Evolutionary conservation across 1,140 invertebrate genomes (phyloP).

Genomic region (Leptinotarsa undecemlineata): DNA sequence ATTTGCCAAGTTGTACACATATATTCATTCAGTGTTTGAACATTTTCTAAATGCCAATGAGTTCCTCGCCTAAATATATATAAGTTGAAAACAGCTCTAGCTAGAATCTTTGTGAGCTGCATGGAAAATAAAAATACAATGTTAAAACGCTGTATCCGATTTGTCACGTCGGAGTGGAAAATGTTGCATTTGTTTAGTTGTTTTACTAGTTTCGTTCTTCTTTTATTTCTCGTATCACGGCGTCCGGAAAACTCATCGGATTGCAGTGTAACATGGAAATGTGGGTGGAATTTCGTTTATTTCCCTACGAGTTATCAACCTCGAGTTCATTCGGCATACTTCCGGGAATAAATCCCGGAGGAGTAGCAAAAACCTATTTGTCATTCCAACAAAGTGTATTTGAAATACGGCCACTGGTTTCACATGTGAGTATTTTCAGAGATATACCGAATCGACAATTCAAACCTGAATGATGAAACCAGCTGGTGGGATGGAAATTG

Average conservation of each 20-base stretch:
- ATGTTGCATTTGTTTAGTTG: neutral
- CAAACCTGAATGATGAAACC: too few species aligned
- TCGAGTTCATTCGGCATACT: neutral
- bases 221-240: neutral
- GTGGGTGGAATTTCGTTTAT: neutral
- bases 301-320: neutral
- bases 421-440: too few species aligned
- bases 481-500: too few species aligned
- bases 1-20: too few species aligned
- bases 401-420: too few species aligned
- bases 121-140: neutral
- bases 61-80: neutral
- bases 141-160: neutral
- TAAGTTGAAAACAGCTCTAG: neutral
- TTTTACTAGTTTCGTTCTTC: neutral
- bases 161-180: conserved; percentile 2
- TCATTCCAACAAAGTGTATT: too few species aligned
- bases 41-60: neutral
- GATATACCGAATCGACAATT: too few species aligned
- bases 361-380: neutral
- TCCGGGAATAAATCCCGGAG: neutral
- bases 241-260: neutral
- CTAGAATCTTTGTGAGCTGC: neutral
- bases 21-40: too few species aligned
- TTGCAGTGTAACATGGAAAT: neutral